Base-by-base conservation (phyloP, 2,113 vertebrate genomes). In the Rafetus swinhoei region DNA sequence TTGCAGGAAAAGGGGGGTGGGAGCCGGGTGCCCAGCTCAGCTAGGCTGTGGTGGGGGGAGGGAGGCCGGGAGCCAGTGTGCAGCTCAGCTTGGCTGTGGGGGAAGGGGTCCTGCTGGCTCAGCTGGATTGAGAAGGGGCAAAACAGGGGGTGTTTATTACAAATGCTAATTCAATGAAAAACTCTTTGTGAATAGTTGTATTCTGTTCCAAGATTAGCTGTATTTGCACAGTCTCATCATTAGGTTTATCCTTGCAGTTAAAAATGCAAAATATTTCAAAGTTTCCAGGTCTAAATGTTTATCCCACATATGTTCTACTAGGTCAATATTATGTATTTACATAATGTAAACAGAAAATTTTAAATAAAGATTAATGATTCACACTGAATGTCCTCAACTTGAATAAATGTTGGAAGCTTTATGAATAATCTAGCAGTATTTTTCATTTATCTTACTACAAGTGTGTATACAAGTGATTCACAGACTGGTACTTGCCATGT, bases 191-290 rank as follows among this genome's bases (percentile, higher is more conserved):
- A 84, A 12, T 62, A 93, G 88, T 89, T 6, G 0, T 10, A 29
- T 32, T 81, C 10, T 77, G 35, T 87, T 94, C n/a, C 69, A 35
- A 72, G n/a, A 72, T 84, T 22, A 82, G 39, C 65, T 57, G 59
- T 88, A 80, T 72, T 72, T 3, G 54, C 18, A 10, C 0, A 0
- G 35, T 27, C 1, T 3, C 93, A 72, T 2, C 62, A 22, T 50
- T 83, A 79, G 10, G 25, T 89, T 84, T 91, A 32, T 62, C 21
- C 87, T 52, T 86, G 32, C 39, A 53, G 0, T 22, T 60, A 29
- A 62, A 62, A 29, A 62, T 62, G 60, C 60, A 62, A 29, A 62
- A 62, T 62, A 62, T 62, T 62, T 62, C 27, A 7, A 62, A 27
- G 60, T 72, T 72, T 72, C 69, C 35, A 35, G n/a, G n/a, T 72